Base-by-base conservation (phyloP, 2,888 invertebrate species). In the Rosalia funebris region DNA sequence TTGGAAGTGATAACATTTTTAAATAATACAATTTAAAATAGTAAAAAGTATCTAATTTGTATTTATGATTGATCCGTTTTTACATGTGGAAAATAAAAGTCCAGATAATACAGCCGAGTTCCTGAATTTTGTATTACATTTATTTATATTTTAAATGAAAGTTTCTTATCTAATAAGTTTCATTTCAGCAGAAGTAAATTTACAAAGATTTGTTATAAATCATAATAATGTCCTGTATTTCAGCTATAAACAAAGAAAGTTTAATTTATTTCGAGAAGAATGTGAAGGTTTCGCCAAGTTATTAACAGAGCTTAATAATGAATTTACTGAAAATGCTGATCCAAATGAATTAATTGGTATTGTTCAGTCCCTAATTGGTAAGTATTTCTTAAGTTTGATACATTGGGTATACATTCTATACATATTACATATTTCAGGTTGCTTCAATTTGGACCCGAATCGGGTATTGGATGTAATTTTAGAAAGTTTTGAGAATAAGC, bases 221-320 rank as follows among this genome's bases (percentile, higher is more conserved):
- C n/a, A n/a, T n/a, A n/a, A n/a, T n/a, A n/a, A n/a, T n/a, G n/a
- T n/a, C n/a, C n/a, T n/a, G n/a, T n/a, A n/a, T 87, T 88, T 63
- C 82, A 98, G 98, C 82, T 99, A 98, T 82, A 99, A 99, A 81
- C 99, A 99, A 82, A 91, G 97, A 74, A 98, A 99, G 78, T 99
- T 98, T 82, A 99, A 99, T 84, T 86, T 99, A 74, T 92, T 98
- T 78, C 88, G 99, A 54, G 99, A 99, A 84, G 99, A 99, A 84
- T 96, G 94, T 83, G 99, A 99, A 85, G 99, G 99, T 3, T 99
- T 96, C 84, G 93, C 98, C 1, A 99, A 99, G 82, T 84, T 98
- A 42, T 90, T 97, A 58, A 91, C 95, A 12, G 98, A 98, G 84
- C 83, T 99, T 61, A 95, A 94, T 85, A 94, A 95, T 81, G 91